A percentile compares a stretch with the other conserved stretches of the same genome.
Conservation (phyloP, 2,888 invertebrate species). For the Saturnia pavonia region DNA sequence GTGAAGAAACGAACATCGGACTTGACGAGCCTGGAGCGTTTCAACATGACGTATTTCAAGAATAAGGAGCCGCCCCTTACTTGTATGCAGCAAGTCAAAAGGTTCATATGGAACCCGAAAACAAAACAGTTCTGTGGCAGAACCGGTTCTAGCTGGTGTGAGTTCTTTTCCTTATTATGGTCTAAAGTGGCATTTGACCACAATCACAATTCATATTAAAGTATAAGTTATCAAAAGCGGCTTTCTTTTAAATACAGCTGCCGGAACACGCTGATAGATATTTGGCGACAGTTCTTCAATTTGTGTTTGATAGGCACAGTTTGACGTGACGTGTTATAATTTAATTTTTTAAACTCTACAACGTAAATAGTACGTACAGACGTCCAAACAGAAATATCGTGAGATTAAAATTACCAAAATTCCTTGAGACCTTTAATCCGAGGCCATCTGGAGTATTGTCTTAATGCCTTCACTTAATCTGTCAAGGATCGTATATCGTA, state of each 20-base stretch:
- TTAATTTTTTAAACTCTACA: no score
- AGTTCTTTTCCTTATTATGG: slow-evolving; percentile 63
- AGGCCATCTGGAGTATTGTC: slow-evolving; percentile 10
- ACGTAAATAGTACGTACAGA: no score
- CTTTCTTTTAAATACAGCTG: no score
- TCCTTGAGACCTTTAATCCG: slow-evolving; percentile 3
- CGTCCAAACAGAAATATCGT: neutral
- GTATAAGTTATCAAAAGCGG: no score
- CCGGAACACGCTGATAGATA: no score
- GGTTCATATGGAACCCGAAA: slow-evolving; percentile 89
- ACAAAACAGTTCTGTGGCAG: slow-evolving; percentile 89
- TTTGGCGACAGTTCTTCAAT: no score
- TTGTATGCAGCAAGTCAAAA: slow-evolving; percentile 80
- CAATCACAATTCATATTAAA: no score
- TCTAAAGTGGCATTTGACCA: no score
- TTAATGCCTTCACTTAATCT: neutral
- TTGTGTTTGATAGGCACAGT: no score
- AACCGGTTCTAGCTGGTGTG: slow-evolving; percentile 91
- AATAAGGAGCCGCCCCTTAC: slow-evolving; percentile 83
- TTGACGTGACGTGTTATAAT: no score
- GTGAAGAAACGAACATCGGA: slow-evolving; percentile 80
- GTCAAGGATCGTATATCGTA: slow-evolving; percentile 27
- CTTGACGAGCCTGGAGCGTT: slow-evolving; percentile 81
- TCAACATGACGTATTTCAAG: slow-evolving; percentile 83
- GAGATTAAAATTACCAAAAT: neutral